Conservation (phyloP, 2,888 invertebrate genomes). For the Lissocephala sabroskyi region DNA sequence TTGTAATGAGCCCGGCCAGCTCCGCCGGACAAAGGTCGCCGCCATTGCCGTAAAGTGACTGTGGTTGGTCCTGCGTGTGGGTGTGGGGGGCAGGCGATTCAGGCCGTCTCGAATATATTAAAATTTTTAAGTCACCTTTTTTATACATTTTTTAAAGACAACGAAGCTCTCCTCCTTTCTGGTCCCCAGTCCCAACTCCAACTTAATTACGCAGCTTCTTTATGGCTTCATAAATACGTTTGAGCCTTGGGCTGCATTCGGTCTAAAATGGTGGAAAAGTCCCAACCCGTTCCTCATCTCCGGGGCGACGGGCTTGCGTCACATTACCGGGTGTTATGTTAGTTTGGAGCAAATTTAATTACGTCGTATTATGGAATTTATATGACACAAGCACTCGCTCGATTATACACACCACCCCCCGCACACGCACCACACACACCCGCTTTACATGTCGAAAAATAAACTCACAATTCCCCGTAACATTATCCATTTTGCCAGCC, state of each 20-base stretch:
- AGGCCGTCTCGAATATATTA: too few species aligned
- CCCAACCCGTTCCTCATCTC: constrained; percentile 40
- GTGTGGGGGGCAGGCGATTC: too few species aligned
- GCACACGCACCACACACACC: constrained; percentile 13
- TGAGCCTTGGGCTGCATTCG: neutral
- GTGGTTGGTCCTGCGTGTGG: too few species aligned
- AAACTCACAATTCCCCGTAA: neutral
- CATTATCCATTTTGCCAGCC: constrained; percentile 3
- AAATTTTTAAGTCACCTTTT: too few species aligned
- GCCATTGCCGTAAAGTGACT: too few species aligned
- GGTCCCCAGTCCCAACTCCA: constrained; percentile 5
- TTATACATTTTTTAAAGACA: too few species aligned
- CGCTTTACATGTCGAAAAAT: too few species aligned
- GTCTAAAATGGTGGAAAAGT: constrained; percentile 19
- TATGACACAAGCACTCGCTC: constrained; percentile 65
- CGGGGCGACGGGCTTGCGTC: constrained; percentile 19
- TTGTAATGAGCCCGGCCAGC: constrained; percentile 43
- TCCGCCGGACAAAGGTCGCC: constrained; percentile 33
- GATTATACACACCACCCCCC: too few species aligned
- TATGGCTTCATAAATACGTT: constrained; percentile 52
- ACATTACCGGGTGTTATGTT: constrained; percentile 26
- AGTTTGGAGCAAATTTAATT: constrained; percentile 66
- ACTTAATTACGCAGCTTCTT: constrained; percentile 63
- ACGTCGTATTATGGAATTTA: constrained; percentile 70
- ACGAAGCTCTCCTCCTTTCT: too few species aligned